Percentiles rank a stretch among this genome's conserved stretches.
These are phyloP conservation scores for Aphaenogaster floridana DNA, from an alignment of 1,140 invertebrate species.

Conservation along the genomic window DNA sequence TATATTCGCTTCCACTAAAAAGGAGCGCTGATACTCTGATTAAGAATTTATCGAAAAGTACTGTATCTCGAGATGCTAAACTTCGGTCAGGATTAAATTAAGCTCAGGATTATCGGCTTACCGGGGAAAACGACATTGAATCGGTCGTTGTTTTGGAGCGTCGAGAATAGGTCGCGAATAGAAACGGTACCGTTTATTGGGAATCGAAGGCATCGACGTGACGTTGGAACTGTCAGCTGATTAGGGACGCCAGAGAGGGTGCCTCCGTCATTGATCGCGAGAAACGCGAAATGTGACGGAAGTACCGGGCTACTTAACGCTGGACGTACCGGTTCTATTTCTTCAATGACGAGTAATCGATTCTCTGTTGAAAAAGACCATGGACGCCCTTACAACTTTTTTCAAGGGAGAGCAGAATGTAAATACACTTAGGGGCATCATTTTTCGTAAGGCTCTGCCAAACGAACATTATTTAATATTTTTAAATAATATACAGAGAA, in stretches of 20 bases:
- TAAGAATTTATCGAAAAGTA: neutral
- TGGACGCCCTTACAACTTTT: no score
- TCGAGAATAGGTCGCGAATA: slow-evolving; percentile 13
- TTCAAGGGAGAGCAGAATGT: no score
- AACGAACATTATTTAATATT: no score
- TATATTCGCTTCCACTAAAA: neutral
- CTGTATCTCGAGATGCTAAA: neutral
- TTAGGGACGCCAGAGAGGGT: slow-evolving; percentile 1
- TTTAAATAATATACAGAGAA: no score
- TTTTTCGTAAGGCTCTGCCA: no score
- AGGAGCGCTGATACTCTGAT: neutral
- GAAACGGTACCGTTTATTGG: slow-evolving; percentile 55
- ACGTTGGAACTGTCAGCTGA: slow-evolving; percentile 62
- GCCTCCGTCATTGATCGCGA: slow-evolving; percentile 48
- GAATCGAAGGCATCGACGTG: slow-evolving; percentile 55
- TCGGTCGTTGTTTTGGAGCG: slow-evolving; percentile 16
- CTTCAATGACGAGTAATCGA: neutral
- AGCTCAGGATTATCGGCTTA: neutral
- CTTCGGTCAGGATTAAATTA: slow-evolving; percentile 8
- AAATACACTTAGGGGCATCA: no score
- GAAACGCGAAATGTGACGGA: neutral
- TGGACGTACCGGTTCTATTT: neutral
- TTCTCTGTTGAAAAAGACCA: neutral
- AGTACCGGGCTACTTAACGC: neutral
- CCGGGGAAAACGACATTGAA: neutral